Percentiles rank a stretch among this genome's conserved stretches.
Evolutionary conservation across 92 coral and sea anemone genomes (phyloP).

Genomic region (Plumapathes pennacea): DNA sequence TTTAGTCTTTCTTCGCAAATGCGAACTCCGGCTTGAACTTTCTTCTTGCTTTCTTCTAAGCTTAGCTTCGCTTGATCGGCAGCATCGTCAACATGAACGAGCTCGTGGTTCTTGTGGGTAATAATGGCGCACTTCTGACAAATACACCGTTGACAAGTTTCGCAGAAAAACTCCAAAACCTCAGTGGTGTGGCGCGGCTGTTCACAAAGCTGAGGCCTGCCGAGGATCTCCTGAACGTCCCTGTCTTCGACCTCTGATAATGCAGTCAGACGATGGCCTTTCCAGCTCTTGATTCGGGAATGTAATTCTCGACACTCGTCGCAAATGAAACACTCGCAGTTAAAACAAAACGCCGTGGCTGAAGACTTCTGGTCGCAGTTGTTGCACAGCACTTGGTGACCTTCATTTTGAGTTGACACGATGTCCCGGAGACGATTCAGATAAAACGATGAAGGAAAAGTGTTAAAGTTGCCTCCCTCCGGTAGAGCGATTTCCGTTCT

Average conservation of each 20-base stretch:
- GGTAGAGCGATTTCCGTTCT: conserved; percentile 17
- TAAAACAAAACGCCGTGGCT: conserved; percentile 49
- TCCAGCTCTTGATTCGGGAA: conserved; percentile 36
- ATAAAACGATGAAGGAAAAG: conserved; percentile 53
- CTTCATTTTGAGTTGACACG: conserved; percentile 33
- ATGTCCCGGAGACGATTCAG: conserved; percentile 49
- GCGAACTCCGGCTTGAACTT: conserved; percentile 23
- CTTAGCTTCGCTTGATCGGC: conserved; percentile 15
- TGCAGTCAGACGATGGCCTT: conserved; percentile 34
- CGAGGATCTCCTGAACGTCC: conserved; percentile 51
- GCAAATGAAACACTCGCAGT: conserved; percentile 61
- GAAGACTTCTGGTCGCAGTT: conserved; percentile 38
- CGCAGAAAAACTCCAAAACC: conserved; percentile 34
- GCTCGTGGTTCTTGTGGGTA: conserved; percentile 28
- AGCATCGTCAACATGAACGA: conserved; percentile 35
- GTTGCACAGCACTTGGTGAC: conserved; percentile 32
- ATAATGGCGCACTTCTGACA: conserved; percentile 54
- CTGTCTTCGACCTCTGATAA: conserved; percentile 27
- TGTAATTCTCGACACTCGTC: conserved; percentile 46
- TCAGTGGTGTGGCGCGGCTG: conserved; percentile 51
- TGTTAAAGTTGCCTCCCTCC: conserved; percentile 21
- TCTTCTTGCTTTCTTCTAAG: conserved; percentile 14
- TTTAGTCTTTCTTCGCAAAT: not conserved
- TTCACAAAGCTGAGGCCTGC: conserved; percentile 36
- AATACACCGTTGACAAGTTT: conserved; percentile 35